Conservation (phyloP, 23 tunicate genomes). For the Diplosoma virens region DNA sequence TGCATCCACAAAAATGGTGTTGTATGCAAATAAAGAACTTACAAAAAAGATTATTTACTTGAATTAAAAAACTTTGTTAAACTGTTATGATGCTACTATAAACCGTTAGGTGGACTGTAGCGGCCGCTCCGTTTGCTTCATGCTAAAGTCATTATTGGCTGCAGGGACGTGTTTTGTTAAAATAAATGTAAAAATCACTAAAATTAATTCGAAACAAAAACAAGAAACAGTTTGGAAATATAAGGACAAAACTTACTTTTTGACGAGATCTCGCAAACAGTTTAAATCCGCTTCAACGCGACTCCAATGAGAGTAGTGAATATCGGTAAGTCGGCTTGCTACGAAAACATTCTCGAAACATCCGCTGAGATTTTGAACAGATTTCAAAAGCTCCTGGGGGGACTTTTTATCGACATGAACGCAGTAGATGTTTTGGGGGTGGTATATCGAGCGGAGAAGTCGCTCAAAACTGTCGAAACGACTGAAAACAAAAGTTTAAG, state of each 20-base stretch:
- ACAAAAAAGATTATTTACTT: too few relatives aligned
- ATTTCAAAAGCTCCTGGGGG: slow-evolving; percentile 35
- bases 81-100: too few relatives aligned
- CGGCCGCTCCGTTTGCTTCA: too few relatives aligned
- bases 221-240: background rate
- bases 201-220: too few relatives aligned
- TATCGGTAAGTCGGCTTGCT: slow-evolving; percentile 44
- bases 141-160: too few relatives aligned
- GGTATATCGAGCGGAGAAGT: slow-evolving; percentile 85
- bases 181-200: background rate
- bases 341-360: slow-evolving; percentile 88
- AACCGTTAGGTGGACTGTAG: too few relatives aligned
- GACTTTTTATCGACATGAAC: slow-evolving; percentile 91
- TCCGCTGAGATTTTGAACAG: slow-evolving; percentile 13
- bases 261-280: slow-evolving; percentile 57
- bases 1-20: too few relatives aligned
- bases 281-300: slow-evolving; percentile 85
- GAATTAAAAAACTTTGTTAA: too few relatives aligned
- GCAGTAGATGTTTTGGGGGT: slow-evolving; percentile 91
- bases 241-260: slow-evolving; percentile 32
- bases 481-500: too few relatives aligned
- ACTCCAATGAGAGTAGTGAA: slow-evolving; percentile 83
- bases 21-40: too few relatives aligned
- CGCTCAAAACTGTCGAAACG: slow-evolving; percentile 63
- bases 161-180: background rate